phyloP scores from a whole-genome alignment of 2,797 vertebrate species.

The Hydrolagus colliei region DNA sequence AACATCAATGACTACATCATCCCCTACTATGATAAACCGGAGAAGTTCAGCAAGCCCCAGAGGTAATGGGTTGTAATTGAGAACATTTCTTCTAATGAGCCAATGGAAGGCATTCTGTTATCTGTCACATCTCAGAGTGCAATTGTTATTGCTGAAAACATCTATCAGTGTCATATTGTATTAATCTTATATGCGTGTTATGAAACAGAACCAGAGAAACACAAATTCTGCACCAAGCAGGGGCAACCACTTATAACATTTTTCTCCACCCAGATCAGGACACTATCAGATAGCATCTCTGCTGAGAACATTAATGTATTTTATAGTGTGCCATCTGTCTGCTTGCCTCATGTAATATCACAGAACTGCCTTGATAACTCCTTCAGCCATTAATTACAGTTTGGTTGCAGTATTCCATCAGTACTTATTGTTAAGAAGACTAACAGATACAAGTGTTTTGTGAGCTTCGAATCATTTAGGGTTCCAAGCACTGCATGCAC shows the following conservation, averaged over 20 bases:
- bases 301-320: no score
- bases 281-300: background rate
- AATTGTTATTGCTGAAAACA: background rate
- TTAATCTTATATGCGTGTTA: background rate
- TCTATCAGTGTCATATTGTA: background rate
- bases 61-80: constrained; percentile 61
- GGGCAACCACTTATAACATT: no score
- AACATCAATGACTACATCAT: constrained; percentile 79
- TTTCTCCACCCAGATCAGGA: background rate
- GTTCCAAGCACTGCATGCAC: no score
- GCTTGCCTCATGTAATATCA: no score
- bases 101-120: background rate
- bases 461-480: no score
- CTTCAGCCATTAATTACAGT: background rate
- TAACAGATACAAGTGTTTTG: background rate
- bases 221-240: no score
- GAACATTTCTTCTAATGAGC: background rate
- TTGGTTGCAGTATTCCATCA: background rate
- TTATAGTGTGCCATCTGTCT: no score
- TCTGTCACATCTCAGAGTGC: background rate
- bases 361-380: background rate
- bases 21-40: constrained; percentile 76
- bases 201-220: background rate
- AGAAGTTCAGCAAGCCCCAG: constrained; percentile 77
- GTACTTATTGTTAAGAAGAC: background rate